These are phyloP conservation scores for Cantharis flavilabris DNA, from an alignment of 2,888 invertebrate genomes.

Conservation along the genomic window DNA sequence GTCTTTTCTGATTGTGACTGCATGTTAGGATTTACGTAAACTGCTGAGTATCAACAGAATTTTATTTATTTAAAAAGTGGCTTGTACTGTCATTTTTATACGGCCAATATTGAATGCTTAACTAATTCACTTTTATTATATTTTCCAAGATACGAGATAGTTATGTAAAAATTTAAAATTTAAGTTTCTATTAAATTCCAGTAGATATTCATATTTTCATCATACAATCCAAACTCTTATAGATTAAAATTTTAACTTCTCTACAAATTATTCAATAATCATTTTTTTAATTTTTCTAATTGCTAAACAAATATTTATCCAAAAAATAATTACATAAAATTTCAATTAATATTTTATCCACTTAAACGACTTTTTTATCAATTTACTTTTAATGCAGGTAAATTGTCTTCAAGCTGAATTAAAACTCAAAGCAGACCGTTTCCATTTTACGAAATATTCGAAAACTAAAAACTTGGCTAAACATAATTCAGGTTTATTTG, in stretches of 20 bases:
- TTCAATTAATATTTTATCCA: too few relatives aligned
- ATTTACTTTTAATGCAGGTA: background rate
- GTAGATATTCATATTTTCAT: background rate
- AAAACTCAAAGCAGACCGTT: too few relatives aligned
- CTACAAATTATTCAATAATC: too few relatives aligned
- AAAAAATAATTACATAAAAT: background rate
- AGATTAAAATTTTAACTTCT: background rate
- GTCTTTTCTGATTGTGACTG: slow-evolving; percentile 19
- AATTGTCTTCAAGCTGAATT: background rate
- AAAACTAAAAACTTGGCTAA: too few relatives aligned
- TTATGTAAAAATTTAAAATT: background rate
- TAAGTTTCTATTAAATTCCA: background rate
- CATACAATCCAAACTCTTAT: background rate
- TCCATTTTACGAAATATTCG: too few relatives aligned
- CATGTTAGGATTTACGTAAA: slow-evolving; percentile 13
- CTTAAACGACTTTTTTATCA: too few relatives aligned
- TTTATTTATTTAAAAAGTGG: background rate
- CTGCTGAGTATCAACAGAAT: slow-evolving; percentile 9
- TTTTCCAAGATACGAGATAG: background rate
- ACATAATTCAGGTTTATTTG: too few relatives aligned
- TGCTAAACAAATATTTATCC: background rate
- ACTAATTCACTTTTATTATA: background rate
- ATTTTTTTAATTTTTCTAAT: background rate
- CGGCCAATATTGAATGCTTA: background rate
- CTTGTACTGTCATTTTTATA: slow-evolving; percentile 6